Base-by-base conservation (phyloP, 2,888 invertebrate genomes). In the Drosophila kambysellisi region DNA sequence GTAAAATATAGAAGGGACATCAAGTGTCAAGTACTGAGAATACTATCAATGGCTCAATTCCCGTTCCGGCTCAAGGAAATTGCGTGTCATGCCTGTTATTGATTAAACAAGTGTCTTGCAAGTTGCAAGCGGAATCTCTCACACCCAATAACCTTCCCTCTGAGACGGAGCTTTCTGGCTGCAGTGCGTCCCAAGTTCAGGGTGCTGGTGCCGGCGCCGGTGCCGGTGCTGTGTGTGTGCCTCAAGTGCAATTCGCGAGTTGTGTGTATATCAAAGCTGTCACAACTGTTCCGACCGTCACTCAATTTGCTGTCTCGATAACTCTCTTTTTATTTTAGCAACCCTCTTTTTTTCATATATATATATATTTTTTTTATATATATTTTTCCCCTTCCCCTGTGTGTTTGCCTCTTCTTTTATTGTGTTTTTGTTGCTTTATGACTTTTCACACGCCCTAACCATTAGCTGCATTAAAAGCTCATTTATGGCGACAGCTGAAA, bases 381-480 rank as follows among this genome's bases (percentile, higher is more conserved):
- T 52, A 35, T 25, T 60, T 17, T 1, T 37, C 3, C 7, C n/a
- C 32, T 29, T 20, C 20, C 11, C 51, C 8, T 9, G n/a, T 8
- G 5, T 3, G 17, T 4, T 4, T 15, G 8, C 25, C 39, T 20
- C 12, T 12, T 20, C 29, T 54, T 51, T 48, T 66, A 52, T 59
- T 53, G 81, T 71, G 88, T 81, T 70, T 88, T 73, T 51, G 77
- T 53, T 70, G 69, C 60, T 84, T 86, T 81, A 86, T 86, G 90
- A 86, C 86, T 86, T 86, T 86, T 86, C 86, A 70, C 86, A 86
- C 86, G 79, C 86, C 86, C 72, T 29, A 46, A 41, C 72, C 67
- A 78, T 82, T 79, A 74, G 67, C 56, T 76, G 79, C 81, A 89
- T 86, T 88, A 86, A 86, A 85, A 77, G 76, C 83, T 81, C 87